A percentile compares a stretch with the other conserved stretches of the same genome.
These are phyloP conservation scores for Malurus alboscapulatus DNA, from an alignment of 2,113 vertebrate genomes.

Conservation along the genomic window DNA sequence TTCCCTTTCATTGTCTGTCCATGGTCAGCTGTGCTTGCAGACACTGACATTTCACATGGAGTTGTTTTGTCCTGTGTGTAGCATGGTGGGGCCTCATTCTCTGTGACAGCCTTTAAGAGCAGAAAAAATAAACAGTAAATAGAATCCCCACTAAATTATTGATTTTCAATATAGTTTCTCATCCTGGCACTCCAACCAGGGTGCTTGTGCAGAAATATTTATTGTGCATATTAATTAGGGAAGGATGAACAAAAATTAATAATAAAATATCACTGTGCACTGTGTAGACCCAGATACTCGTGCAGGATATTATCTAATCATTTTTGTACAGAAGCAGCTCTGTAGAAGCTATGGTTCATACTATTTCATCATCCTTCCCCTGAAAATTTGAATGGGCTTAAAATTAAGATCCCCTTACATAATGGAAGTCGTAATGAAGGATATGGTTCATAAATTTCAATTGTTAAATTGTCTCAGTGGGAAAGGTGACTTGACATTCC, in stretches of 20 bases:
- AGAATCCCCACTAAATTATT: not conserved
- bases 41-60: not conserved
- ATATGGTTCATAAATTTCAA: slow-evolving; percentile 62
- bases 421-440: slow-evolving; percentile 47
- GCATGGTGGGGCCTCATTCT: not conserved
- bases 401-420: slow-evolving; percentile 56
- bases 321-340: not conserved
- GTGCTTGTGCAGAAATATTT: not conserved
- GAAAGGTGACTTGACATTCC: slow-evolving; percentile 47
- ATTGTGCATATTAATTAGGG: not conserved
- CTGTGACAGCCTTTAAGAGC: not conserved
- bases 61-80: not conserved
- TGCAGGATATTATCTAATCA: not conserved
- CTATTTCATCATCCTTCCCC: not conserved
- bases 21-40: not conserved
- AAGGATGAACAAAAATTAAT: not conserved
- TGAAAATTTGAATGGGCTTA: slow-evolving; percentile 40
- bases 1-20: not conserved
- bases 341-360: not conserved
- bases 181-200: not conserved
- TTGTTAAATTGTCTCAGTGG: slow-evolving; percentile 61
- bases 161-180: not conserved
- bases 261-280: not conserved
- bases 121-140: not conserved
- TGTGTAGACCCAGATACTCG: not conserved